phyloP scores from a whole-genome alignment of 2,113 vertebrate species.

The Scalopus aquaticus region DNA sequence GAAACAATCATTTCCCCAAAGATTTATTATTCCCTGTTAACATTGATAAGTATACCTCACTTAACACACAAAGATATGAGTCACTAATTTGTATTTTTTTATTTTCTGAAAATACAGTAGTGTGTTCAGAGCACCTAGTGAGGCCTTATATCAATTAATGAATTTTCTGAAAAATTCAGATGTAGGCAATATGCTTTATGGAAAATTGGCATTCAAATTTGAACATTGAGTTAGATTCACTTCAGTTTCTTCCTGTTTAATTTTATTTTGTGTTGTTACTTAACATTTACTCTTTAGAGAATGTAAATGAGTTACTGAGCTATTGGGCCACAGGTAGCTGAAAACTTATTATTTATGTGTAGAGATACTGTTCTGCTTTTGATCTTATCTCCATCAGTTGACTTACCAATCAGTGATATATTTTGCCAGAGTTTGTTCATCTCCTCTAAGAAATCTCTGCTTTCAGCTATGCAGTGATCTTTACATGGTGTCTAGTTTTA shows the following conservation, averaged over 20 bases:
- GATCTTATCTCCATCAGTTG: background rate
- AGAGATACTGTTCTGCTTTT: background rate
- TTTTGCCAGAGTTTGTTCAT: conserved; percentile 37
- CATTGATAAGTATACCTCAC: background rate
- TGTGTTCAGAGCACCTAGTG: background rate
- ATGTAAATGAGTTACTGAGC: background rate
- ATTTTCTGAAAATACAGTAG: conserved; percentile 19
- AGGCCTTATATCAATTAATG: background rate
- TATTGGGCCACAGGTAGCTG: background rate
- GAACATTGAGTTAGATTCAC: conserved; percentile 7
- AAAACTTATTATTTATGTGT: background rate
- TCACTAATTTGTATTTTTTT: background rate
- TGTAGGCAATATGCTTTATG: background rate
- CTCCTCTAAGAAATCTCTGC: background rate
- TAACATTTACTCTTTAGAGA: background rate
- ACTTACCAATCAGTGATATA: conserved; percentile 8
- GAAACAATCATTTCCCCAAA: background rate
- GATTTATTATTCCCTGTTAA: background rate
- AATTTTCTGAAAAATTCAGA: background rate
- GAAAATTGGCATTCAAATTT: background rate
- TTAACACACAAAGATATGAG: background rate
- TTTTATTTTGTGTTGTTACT: background rate
- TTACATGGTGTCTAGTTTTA: background rate
- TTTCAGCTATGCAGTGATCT: background rate
- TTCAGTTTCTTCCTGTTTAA: conserved; percentile 17